A percentile compares a stretch with the other conserved stretches of the same genome.
phyloP scores from a whole-genome alignment of 2,888 invertebrate genomes.

The Troides aeacus region DNA sequence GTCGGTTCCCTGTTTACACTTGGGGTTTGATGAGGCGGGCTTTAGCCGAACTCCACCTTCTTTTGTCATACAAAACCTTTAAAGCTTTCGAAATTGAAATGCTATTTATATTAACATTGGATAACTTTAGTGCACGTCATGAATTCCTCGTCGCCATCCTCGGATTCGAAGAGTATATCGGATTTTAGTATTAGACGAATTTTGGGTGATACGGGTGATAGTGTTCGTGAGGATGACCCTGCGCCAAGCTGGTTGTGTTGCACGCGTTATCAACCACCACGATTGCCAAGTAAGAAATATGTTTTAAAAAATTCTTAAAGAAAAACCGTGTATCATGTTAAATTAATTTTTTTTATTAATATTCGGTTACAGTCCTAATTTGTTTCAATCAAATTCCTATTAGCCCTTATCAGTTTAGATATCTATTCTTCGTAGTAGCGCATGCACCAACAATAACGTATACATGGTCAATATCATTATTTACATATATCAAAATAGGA shows the following conservation, averaged over 20 bases:
- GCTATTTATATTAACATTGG: conserved; percentile 29
- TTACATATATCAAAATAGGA: no score
- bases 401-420: no score
- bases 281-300: conserved; percentile 82
- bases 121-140: conserved; percentile 48
- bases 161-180: conserved; percentile 61
- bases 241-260: conserved; percentile 83
- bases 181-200: conserved; percentile 83
- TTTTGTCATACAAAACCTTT: conserved; percentile 39
- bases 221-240: conserved; percentile 38
- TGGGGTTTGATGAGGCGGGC: conserved; percentile 48
- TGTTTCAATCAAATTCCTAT: no score
- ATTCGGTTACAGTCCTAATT: no score
- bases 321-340: background rate
- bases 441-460: no score
- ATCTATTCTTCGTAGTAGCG: no score
- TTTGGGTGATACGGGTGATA: conserved; percentile 69
- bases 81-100: conserved; percentile 38
- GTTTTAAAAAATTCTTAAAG: background rate
- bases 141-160: conserved; percentile 57
- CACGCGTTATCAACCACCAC: conserved; percentile 86
- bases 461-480: no score
- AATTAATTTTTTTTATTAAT: no score
- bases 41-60: conserved; percentile 40
- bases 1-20: conserved; percentile 29